Evolutionary conservation across 2,888 invertebrate species (phyloP), one percentile per base, ranked within the genome.

Genomic region (Chymomyza procnemis): DNA sequence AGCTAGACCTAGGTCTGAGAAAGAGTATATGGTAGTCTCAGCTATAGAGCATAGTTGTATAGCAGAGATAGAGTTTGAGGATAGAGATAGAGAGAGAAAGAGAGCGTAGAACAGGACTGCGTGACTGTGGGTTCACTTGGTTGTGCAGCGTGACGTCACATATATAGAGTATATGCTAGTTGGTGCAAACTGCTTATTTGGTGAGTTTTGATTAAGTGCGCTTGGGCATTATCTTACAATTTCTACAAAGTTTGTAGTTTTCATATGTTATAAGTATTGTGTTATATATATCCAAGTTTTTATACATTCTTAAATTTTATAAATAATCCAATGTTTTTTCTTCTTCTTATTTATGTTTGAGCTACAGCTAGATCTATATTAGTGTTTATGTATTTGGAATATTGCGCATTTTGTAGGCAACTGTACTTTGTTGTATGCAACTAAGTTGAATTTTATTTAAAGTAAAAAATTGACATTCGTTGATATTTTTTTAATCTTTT

Each of bases 381-480:
- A 41, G 34, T 41, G 12, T 12, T 12, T 3, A 41, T 12, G 34
- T 41, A 12, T 12, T 41, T 41, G n/a, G 0, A 12, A 12, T 12
- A 12, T 12, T 41, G 12, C 34, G 2, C 34, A 12, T 12, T 41
- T 41, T 41, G 34, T 41, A 12, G 12, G 12, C 34, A 41, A 41
- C 34, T 41, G 34, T 41, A 41, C 34, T 41, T 54, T 2, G 54
- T 18, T 50, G 21, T 14, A 58, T 60, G 67, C 55, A 67, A 52
- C 61, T 61, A 61, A 30, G 26, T 61, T 30, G 52, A 61, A 21
- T 21, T 59, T 26, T 21, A 60, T 64, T 71, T 71, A 61, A 61
- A 30, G 21, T 21, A 58, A 61, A 88, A 26, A 85, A 88, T 88
- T 88, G 88, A 88, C 88, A 89, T 88, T 88, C 89, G 88, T 69